Evolutionary conservation across 2,113 vertebrate species (phyloP), one percentile per base, ranked within the genome.

Genomic region (Conger conger): DNA sequence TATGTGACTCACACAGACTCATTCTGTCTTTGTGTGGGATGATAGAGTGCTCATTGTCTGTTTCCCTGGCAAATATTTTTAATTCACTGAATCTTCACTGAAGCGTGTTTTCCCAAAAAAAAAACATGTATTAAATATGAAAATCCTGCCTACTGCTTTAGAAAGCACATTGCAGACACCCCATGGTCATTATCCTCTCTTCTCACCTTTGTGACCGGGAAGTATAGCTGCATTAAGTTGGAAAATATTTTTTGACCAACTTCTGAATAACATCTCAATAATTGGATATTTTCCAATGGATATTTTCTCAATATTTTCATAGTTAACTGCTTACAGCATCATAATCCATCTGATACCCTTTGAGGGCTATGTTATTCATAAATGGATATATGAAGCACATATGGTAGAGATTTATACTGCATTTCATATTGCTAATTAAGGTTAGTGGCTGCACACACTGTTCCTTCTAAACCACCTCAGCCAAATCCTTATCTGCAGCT

Each of bases 401-500:
- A 13, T 42, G 40, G 8, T 13, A 13, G 11, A 50, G 45, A 11
- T 9, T 50, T 13, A 42, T 5, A 50, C 45, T 50, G 9, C 11
- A 11, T 15, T 50, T 50, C 45, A 13, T 13, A 40, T 36, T 33
- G 27, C 83, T 77, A 84, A 33, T 84, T 84, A 78, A 27, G 68
- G 68, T n/a, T 33, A 73, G n/a, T 73, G 27, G n/a, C 68, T 73
- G 68, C 13, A 33, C n/a, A 11, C 30, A 13, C 42, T 84, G 45
- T 78, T 78, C 45, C 42, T 83, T 18, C 30, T 77, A 27, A 83
- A n/a, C 76, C 79, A 53, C 40, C 40, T 50, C 45, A 33, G 79
- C 76, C 76, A 78, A 38, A 38, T 78, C 15, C 15, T 7, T 20
- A 78, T 78, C 76, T 23, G 35, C 76, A 78, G 76, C 18, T 11